Evolutionary conservation across 2,797 vertebrate species (phyloP), one percentile per base, ranked within the genome.

Genomic region (Pantherophis alleghaniensis): DNA sequence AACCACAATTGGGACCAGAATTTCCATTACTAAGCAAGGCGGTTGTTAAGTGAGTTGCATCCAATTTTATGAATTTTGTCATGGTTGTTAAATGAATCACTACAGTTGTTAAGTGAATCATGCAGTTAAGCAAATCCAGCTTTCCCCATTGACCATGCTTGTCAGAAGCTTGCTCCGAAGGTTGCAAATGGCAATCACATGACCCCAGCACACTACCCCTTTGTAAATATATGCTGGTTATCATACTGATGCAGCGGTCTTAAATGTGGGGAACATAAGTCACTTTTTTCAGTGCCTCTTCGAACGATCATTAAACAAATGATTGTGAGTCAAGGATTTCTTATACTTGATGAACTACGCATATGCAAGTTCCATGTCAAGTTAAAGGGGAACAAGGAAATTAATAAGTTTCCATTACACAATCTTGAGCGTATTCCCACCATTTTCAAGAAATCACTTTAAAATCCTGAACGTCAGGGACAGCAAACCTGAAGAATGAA

Each of bases 201-300:
- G 6, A 18, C 7, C 66, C n/a, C n/a, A 37, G 7, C 2, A 37
- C 2, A 37, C n/a, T 37, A 37, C n/a, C 4, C 2, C 66, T 0
- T 74, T 74, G n/a, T 74, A 37, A 74, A 74, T n/a, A 74, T 74
- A 74, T 32, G 66, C n/a, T 37, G 66, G 66, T 37, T 74, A 37
- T 74, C 5, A 37, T 37, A 18, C 13, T 32, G 66, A 16, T 74
- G 66, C 66, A 74, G 37, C 7, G 0, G n/a, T 66, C 26, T 66
- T 66, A n/a, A 66, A 4, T 14, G 12, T 69, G 14, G n/a, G 66
- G 66, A 32, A 16, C 5, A 32, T 32, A 74, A 74, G n/a, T 74
- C n/a, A 74, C n/a, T 74, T 74, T 9, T 74, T 74, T 74, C 66
- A 74, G 14, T 74, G n/a, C 2, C n/a, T 37, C 66, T 37, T 74